Conservation (phyloP, 2,113 vertebrate species). For the Ptilorrhoa leucosticta region DNA sequence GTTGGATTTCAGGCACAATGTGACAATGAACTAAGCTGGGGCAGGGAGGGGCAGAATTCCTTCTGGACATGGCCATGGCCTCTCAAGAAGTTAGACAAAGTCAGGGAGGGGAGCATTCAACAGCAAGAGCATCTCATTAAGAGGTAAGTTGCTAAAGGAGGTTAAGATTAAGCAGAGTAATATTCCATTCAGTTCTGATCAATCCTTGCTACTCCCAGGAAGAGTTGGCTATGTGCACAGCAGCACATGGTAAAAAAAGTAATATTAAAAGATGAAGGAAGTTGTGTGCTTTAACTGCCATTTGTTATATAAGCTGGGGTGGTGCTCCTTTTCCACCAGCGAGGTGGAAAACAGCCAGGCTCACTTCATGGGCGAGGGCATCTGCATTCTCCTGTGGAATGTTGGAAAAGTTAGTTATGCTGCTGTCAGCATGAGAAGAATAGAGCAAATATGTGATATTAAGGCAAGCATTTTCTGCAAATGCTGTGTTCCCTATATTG, state of each 20-base stretch:
- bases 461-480: not conserved
- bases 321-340: conserved; percentile 87
- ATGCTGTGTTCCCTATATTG: not conserved
- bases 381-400: conserved; percentile 84
- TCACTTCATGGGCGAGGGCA: conserved; percentile 85
- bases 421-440: not conserved
- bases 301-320: conserved; percentile 71
- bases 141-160: not conserved
- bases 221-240: not conserved
- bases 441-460: not conserved
- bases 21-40: not conserved
- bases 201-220: not conserved
- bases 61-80: not conserved
- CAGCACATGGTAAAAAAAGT: not conserved
- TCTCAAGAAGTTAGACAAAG: not conserved
- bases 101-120: not conserved
- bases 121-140: not conserved
- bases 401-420: not conserved
- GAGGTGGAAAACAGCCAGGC: conserved; percentile 82
- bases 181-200: not conserved
- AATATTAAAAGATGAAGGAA: not conserved
- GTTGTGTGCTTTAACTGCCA: not conserved
- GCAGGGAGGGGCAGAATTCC: not conserved
- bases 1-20: not conserved
- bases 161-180: not conserved